Evolutionary conservation across 1,140 invertebrate species (phyloP), one percentile per base, ranked within the genome.

Genomic region (Pseudobourletiella spinata): DNA sequence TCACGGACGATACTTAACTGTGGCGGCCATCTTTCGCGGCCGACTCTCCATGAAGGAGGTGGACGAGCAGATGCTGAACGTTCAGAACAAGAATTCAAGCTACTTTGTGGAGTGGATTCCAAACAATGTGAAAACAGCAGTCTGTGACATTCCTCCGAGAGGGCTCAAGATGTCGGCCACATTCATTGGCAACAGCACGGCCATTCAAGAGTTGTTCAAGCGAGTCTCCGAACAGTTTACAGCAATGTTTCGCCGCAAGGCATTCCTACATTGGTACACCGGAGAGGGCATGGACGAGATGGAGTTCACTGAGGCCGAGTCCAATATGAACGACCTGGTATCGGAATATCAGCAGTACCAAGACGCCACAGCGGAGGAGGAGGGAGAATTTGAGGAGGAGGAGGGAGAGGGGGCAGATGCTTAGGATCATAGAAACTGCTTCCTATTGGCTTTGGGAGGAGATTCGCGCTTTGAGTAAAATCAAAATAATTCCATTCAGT

Each of bases 101-200:
- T 84, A 94, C 73, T 86, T 89, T 16, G 87, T 89, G 72, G 87
- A 88, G 72, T 72, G 79, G 72, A 79, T 81, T 76, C 70, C 89
- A n/a, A n/a, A n/a, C n/a, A n/a, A n/a, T n/a, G n/a, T n/a, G n/a
- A n/a, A n/a, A n/a, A n/a, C n/a, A n/a, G 90, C 91, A 46, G 90
- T 93, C 18, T 93, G 91, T 76, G 90, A 95, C 74, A 93, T 95
- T 72, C 89, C 91, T 63, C 91, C 91, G 26, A 79, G 88, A 72
- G 90, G 91, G 35, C 76, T 94, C 3, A 93, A 92, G 73, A 94
- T 94, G 90, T 87, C 89, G 1, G 86, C 88, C 16, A 94, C 91
- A 2, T 94, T 95, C 71, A 90, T 92, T 71, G 89, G 88, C 32
- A 94, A 95, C 74, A 87, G 86, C 11, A 95, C 91, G 30, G 89